These are phyloP conservation scores for Miichthys miiuy DNA, from an alignment of 2,797 vertebrate species.

Conservation along the genomic window DNA sequence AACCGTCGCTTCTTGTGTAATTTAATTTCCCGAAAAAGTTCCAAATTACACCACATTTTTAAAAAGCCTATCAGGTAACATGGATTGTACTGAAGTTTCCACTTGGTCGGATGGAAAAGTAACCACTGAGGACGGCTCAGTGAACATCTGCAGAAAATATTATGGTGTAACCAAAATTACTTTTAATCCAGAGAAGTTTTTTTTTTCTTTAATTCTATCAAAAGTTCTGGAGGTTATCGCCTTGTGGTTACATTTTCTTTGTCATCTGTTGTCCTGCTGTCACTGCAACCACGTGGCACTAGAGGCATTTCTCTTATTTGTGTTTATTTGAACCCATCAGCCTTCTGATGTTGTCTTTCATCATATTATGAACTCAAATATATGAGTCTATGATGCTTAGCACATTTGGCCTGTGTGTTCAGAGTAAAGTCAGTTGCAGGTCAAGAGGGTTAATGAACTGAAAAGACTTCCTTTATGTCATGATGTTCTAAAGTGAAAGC, in stretches of 20 bases:
- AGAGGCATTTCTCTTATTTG: not conserved
- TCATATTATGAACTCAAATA: not conserved
- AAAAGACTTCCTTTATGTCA: not conserved
- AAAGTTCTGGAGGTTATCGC: accelerated
- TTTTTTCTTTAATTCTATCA: not conserved
- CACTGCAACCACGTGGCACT: conserved; percentile 28
- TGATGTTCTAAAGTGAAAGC: not conserved
- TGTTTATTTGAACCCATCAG: not conserved
- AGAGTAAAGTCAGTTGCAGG: not conserved
- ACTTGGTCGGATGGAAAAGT: conserved; percentile 64
- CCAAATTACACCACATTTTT: conserved; percentile 33
- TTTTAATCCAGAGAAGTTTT: not conserved
- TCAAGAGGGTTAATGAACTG: accelerated
- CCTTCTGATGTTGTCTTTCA: not conserved
- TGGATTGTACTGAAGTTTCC: conserved; percentile 66
- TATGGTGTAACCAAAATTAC: conserved; percentile 10
- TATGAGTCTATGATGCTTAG: not conserved
- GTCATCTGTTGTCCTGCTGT: conserved; percentile 11
- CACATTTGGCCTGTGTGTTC: not conserved
- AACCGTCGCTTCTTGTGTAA: conserved; percentile 14
- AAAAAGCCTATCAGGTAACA: conserved; percentile 65
- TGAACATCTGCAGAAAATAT: conserved; percentile 69
- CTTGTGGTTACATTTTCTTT: not conserved
- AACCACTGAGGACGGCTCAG: conserved; percentile 32
- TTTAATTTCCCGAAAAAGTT: conserved; percentile 47